Percentiles rank a stretch among this genome's conserved stretches.
phyloP scores from a whole-genome alignment of 2,888 invertebrate species.

The Lycaena phlaeas region DNA sequence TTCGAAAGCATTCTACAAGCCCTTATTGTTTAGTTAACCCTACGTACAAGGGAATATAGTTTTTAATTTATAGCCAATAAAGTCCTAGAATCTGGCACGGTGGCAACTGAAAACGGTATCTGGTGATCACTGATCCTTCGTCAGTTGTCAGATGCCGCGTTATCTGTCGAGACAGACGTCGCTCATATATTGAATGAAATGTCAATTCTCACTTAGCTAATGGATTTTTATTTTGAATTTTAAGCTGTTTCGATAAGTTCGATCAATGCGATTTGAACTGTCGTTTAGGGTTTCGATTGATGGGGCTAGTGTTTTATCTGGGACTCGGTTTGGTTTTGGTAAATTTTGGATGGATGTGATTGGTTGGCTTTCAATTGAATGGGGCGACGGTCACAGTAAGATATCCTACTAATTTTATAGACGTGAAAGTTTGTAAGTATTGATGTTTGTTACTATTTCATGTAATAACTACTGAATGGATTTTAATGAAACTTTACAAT shows the following conservation, averaged over 20 bases:
- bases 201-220: slow-evolving; percentile 31
- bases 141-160: slow-evolving; percentile 45
- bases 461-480: no score
- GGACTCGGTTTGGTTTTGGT: neutral
- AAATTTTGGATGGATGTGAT: no score
- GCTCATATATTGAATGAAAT: slow-evolving; percentile 51
- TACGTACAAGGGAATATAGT: neutral
- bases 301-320: neutral
- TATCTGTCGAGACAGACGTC: slow-evolving; percentile 40
- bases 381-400: no score
- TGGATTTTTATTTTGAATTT: slow-evolving; percentile 19
- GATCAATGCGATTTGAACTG: slow-evolving; percentile 3
- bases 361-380: no score
- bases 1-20: slow-evolving; percentile 1
- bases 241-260: slow-evolving; percentile 4
- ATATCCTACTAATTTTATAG: no score
- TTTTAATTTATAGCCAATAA: neutral
- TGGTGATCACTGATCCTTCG: slow-evolving; percentile 40
- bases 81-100: neutral
- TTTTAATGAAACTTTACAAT: no score
- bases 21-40: slow-evolving; percentile 4
- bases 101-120: slow-evolving; percentile 18
- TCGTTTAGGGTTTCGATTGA: no score
- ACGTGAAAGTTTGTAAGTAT: no score
- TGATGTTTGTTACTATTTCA: no score